phyloP scores from a whole-genome alignment of 2,888 invertebrate species.

The Malthinus flaveolus region DNA sequence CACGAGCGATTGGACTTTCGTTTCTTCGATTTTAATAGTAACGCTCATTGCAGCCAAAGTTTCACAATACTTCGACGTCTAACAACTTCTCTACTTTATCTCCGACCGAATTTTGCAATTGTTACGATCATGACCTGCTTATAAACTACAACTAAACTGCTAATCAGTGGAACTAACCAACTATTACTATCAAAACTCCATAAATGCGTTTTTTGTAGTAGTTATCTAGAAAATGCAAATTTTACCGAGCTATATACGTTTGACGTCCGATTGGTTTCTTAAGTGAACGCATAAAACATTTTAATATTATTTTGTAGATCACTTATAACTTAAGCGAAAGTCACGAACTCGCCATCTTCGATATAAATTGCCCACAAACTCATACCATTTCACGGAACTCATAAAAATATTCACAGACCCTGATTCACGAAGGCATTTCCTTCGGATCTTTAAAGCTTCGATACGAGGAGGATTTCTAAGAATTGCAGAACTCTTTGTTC shows the following conservation, averaged over 20 bases:
- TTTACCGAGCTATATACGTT: too few relatives aligned
- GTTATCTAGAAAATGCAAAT: too few relatives aligned
- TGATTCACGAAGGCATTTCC: conserved; percentile 8
- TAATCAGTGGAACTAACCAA: neutral
- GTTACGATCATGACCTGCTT: conserved; percentile 2
- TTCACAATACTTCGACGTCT: too few relatives aligned
- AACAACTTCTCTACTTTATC: too few relatives aligned
- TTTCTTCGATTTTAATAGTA: too few relatives aligned
- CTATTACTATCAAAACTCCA: neutral
- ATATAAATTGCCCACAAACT: conserved; percentile 1
- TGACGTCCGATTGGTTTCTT: too few relatives aligned
- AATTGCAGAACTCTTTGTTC: conserved; percentile 3
- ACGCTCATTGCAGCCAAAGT: too few relatives aligned
- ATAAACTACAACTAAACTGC: neutral
- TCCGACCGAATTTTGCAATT: too few relatives aligned
- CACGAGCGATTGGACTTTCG: too few relatives aligned
- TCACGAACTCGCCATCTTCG: neutral
- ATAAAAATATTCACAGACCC: neutral
- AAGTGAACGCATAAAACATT: too few relatives aligned
- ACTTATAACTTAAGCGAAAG: neutral
- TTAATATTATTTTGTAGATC: neutral
- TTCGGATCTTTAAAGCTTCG: neutral
- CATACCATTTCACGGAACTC: conserved; percentile 2
- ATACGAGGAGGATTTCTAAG: neutral
- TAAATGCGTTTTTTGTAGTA: too few relatives aligned